Percentiles rank a stretch among this genome's conserved stretches.
phyloP scores from a whole-genome alignment of 2,888 invertebrate species.

The Zonitis immaculata region DNA sequence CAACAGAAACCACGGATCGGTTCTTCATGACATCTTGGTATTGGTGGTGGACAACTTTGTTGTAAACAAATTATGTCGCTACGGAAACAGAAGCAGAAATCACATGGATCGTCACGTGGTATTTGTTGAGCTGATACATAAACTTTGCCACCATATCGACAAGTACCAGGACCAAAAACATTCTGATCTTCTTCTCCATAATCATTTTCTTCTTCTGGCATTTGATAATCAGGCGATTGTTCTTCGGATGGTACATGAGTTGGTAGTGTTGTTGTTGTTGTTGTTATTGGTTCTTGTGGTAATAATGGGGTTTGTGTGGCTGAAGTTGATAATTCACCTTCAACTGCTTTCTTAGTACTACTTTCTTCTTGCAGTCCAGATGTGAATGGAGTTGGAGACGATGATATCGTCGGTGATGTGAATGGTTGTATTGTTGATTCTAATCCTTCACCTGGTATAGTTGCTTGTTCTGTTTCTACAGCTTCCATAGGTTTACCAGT shows the following conservation, averaged over 20 bases:
- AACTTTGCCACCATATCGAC: constrained; percentile 86
- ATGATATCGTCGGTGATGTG: constrained; percentile 3
- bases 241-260: constrained; percentile 33
- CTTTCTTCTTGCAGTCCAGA: constrained; percentile 23
- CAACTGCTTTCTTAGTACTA: constrained; percentile 25
- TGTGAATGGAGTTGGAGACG: constrained; percentile 18
- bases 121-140: constrained; percentile 94
- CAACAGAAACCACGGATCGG: constrained; percentile 92
- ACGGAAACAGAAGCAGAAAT: constrained; percentile 96
- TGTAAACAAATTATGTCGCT: constrained; percentile 93
- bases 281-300: constrained; percentile 17
- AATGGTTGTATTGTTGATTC: constrained; percentile 7
- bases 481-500: not conserved
- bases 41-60: constrained; percentile 93
- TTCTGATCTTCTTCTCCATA: constrained; percentile 74
- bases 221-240: constrained; percentile 40
- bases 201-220: constrained; percentile 56
- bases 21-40: constrained; percentile 86
- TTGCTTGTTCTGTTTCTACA: constrained; percentile 4
- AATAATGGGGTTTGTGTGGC: constrained; percentile 9
- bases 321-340: constrained; percentile 41
- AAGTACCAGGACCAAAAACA: constrained; percentile 82
- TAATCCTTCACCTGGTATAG: constrained; percentile 14
- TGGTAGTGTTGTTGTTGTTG: constrained; percentile 18
- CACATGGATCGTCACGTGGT: constrained; percentile 89